Evolutionary conservation across 2,113 vertebrate genomes (phyloP), one percentile per base, ranked within the genome.

Genomic region (Poecilia latipinna): DNA sequence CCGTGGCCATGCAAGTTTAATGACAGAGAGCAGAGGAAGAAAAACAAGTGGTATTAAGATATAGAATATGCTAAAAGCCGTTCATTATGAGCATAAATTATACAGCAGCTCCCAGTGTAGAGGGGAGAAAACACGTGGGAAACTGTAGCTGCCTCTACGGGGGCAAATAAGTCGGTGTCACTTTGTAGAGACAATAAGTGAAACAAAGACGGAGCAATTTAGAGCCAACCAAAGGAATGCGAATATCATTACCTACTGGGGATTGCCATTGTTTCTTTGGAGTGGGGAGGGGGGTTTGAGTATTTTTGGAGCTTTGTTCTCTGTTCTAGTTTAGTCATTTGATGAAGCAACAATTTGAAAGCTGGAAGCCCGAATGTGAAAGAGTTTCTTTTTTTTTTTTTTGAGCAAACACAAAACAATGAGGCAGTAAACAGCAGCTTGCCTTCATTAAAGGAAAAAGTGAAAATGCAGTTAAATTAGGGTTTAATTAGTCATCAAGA

Each of bases 61-160:
- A 93, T 91, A 90, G 88, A 92, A 91, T 87, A 92, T 91, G 86
- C 90, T 91, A 91, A 94, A 92, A 91, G 88, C 81, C 72, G 65
- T 88, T 93, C 90, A 92, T 93, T 94, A 92, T 75, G 61, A 83
- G 83, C 79, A 93, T 93, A 88, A 92, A 93, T 94, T 91, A 93
- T 86, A 90, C 80, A 93, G 83, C 65, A 88, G 74, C 68, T 67
- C 75, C 73, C 29, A 68, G 77, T 65, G 86, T 82, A n/a, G 48
- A 57, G 7, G 51, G 82, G 65, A 75, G n/a, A 44, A 84, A 83
- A 61, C 78, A 29, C 3, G 68, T 64, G 74, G 83, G 83, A 88
- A 69, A 86, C 74, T 19, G 29, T 78, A 76, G 83, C 65, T 83
- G 78, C 83, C 68, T 90, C 88, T 88, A 78, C 65, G 1, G 88